Evolutionary conservation across 2,888 invertebrate genomes (phyloP).

Genomic region (Idaea dimidiata): DNA sequence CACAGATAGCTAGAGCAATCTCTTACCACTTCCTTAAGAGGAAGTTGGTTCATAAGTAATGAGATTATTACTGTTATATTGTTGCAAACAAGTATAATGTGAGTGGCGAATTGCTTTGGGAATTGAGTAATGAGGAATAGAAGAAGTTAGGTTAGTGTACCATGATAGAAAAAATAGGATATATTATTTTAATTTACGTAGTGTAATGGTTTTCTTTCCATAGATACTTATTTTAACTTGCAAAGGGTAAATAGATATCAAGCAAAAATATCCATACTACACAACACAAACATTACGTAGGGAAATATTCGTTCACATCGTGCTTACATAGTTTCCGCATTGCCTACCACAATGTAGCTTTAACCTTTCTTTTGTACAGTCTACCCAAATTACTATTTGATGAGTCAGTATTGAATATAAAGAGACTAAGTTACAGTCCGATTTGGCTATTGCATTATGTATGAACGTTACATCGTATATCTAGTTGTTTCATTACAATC

Average conservation of each 20-base stretch:
- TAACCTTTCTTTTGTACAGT: not conserved
- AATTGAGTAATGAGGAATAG: not conserved
- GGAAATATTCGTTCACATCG: not conserved
- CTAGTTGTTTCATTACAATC: not conserved
- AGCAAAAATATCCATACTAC: not conserved
- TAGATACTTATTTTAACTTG: no score
- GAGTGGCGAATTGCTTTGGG: not conserved
- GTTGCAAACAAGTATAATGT: slow-evolving; percentile 11
- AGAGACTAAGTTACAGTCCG: not conserved
- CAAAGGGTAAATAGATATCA: not conserved
- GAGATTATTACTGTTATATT: slow-evolving; percentile 23
- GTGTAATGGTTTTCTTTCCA: no score
- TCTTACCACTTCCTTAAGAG: slow-evolving; percentile 29
- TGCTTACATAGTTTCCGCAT: not conserved
- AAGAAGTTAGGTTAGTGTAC: not conserved
- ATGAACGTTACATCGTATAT: not conserved
- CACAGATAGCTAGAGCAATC: slow-evolving; percentile 16
- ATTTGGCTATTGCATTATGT: not conserved
- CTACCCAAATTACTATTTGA: not conserved
- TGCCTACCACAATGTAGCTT: not conserved
- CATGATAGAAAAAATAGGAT: not conserved
- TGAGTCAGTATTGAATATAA: slow-evolving; percentile 1
- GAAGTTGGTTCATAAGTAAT: slow-evolving; percentile 33
- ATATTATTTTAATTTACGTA: not conserved
- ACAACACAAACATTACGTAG: not conserved